phyloP scores from a whole-genome alignment of 2,888 invertebrate species.

The Sussaba pulchella region DNA sequence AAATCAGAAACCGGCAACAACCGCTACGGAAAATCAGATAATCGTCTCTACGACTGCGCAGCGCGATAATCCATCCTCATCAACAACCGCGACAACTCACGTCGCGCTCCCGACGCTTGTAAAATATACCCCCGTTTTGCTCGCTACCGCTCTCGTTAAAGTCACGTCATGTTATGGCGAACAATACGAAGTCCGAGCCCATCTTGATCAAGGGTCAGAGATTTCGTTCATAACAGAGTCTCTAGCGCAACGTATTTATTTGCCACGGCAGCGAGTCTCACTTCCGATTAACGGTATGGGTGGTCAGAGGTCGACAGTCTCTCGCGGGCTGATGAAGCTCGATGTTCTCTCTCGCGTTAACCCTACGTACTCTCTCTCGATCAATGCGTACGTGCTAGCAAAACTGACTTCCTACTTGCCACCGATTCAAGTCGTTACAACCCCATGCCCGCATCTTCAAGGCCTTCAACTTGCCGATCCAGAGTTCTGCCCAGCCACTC shows the following conservation, averaged over 20 bases:
- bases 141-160: slow-evolving; percentile 37
- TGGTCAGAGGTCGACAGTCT: slow-evolving; percentile 16
- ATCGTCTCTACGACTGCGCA: slow-evolving; percentile 7
- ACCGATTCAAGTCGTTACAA: slow-evolving; percentile 8
- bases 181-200: slow-evolving; percentile 43
- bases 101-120: slow-evolving; percentile 6
- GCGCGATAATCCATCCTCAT: too few relatives aligned
- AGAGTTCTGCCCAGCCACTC: slow-evolving; percentile 15
- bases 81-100: neutral
- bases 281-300: slow-evolving; percentile 51
- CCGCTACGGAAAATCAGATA: neutral
- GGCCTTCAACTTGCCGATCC: slow-evolving; percentile 42
- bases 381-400: slow-evolving; percentile 32
- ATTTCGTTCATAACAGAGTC: slow-evolving; percentile 27
- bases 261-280: slow-evolving; percentile 21
- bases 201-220: slow-evolving; percentile 43
- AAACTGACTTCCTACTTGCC: slow-evolving; percentile 28
- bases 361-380: slow-evolving; percentile 15
- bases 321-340: slow-evolving; percentile 67
- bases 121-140: slow-evolving; percentile 16
- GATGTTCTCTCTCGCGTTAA: slow-evolving; percentile 4
- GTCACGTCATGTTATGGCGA: slow-evolving; percentile 26
- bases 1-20: neutral
- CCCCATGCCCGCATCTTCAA: slow-evolving; percentile 22
- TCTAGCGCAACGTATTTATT: slow-evolving; percentile 22